These are phyloP conservation scores for Bubo bubo DNA, from an alignment of 2,113 vertebrate genomes.

Conservation along the genomic window DNA sequence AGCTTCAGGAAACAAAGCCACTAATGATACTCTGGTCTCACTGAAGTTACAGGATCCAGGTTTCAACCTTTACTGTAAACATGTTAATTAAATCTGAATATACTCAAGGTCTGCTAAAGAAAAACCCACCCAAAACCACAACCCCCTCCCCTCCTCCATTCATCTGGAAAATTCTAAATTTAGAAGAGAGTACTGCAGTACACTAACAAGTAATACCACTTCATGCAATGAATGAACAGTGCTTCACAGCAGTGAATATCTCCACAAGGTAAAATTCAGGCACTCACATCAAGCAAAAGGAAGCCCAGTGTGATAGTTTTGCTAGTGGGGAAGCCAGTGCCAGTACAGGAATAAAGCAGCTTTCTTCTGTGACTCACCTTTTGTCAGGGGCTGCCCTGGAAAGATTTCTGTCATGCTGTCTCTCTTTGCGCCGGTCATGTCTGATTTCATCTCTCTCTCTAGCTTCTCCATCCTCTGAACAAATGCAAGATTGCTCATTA, in stretches of 20 bases:
- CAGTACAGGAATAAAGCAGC: not conserved
- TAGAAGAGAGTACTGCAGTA: not conserved
- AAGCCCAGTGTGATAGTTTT: not conserved
- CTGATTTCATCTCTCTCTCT: constrained; percentile 95
- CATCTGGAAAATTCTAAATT: not conserved
- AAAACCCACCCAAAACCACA: not conserved
- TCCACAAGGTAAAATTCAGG: not conserved
- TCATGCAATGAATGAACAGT: not conserved
- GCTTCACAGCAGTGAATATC: not conserved
- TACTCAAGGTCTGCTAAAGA: not conserved
- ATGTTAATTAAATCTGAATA: not conserved
- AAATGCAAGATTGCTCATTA: constrained; percentile 20
- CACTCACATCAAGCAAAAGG: not conserved
- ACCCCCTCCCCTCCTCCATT: not conserved
- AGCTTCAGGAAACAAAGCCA: not conserved
- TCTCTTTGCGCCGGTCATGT: constrained; percentile 91
- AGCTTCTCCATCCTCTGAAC: constrained; percentile 87
- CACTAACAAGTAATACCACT: not conserved
- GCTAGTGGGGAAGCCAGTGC: not conserved
- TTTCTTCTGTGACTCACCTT: constrained; percentile 76
- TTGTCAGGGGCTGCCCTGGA: constrained; percentile 95
- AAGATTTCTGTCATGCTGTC: constrained; percentile 94
- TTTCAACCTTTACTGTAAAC: not conserved
- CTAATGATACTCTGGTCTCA: not conserved
- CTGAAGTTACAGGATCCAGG: not conserved